Evolutionary conservation across 2,888 invertebrate genomes (phyloP).

Genomic region (Noctua pronuba): DNA sequence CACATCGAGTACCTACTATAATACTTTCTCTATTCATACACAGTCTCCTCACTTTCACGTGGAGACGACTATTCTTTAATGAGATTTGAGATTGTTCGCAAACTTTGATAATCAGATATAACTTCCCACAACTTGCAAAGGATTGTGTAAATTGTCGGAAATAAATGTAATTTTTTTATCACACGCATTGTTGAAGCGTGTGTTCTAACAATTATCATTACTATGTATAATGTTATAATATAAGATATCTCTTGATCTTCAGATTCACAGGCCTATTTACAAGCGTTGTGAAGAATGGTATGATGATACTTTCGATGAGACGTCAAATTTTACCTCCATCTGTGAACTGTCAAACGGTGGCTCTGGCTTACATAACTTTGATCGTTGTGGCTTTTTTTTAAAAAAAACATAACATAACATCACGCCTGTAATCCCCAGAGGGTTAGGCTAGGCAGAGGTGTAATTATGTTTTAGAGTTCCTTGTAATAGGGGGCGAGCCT

Average conservation of each 20-base stretch:
- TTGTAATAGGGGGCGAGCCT: not conserved
- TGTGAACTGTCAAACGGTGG: not conserved
- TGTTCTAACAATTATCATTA: constrained; percentile 63
- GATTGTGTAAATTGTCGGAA: constrained; percentile 77
- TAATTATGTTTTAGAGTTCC: not conserved
- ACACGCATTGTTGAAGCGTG: constrained; percentile 62
- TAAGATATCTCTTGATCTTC: constrained; percentile 49
- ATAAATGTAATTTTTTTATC: constrained; percentile 62
- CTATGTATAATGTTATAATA: constrained; percentile 62
- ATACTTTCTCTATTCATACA: constrained; percentile 88
- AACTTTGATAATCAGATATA: constrained; percentile 78
- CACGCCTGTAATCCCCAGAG: too few species aligned
- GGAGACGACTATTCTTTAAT: constrained; percentile 77
- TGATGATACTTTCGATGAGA: constrained; percentile 30
- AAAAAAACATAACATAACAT: not conserved
- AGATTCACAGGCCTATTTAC: constrained; percentile 49
- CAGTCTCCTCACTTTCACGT: constrained; percentile 85
- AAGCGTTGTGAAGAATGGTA: constrained; percentile 14
- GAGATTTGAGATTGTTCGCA: constrained; percentile 80
- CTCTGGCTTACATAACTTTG: not conserved
- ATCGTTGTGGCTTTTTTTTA: not conserved
- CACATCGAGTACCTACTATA: constrained; percentile 68
- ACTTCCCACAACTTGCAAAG: constrained; percentile 76
- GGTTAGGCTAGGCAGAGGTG: not conserved
- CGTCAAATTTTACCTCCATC: constrained; percentile 1